Evolutionary conservation across 2,888 invertebrate genomes (phyloP), one percentile per base, ranked within the genome.

Genomic region (Luffia ferchaultella): DNA sequence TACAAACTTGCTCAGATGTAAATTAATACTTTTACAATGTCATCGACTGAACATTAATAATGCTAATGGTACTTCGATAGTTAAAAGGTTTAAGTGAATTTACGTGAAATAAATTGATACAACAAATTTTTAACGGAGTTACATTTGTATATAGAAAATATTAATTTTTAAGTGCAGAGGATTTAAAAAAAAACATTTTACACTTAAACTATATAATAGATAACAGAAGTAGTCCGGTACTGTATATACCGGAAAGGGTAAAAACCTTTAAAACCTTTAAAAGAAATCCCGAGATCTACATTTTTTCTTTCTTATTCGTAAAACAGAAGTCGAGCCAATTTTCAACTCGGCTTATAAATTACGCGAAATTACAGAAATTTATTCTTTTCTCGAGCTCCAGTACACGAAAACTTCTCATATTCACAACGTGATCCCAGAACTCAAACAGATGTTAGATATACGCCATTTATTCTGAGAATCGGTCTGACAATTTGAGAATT

Each of bases 1-100:
- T 83, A 83, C 80, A 83, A 83, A 76, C 71, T 68, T 82, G 82
- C 82, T 83, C 82, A 82, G 63, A 42, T 77, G 76, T 79, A 77
- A 73, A 73, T 77, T 78, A 50, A 50, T 51, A 53, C 50, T 49
- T 53, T 52, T 54, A 43, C 49, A 47, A 61, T 54, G 63, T 73
- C 78, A 76, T 80, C 66, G 80, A 80, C 80, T 80, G 80, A 80
- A 73, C 68, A 73, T 69, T 74, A 70, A 3, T 30, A 30, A 7
- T 30, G 30, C 3, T 30, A 7, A 30, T 30, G 30, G 12, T 12
- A 30, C 30, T 30, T 30, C 30, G 30, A 30, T 12, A 30, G 30
- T 30, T 30, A 12, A 12, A 12, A 30, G 30, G 5, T 30, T 30
- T 30, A 30, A 30, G 12, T 30, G 30, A 12, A 30, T 7, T 30